Conservation (phyloP, 2,888 invertebrate species). For the Cylindroiulus punctatus region DNA sequence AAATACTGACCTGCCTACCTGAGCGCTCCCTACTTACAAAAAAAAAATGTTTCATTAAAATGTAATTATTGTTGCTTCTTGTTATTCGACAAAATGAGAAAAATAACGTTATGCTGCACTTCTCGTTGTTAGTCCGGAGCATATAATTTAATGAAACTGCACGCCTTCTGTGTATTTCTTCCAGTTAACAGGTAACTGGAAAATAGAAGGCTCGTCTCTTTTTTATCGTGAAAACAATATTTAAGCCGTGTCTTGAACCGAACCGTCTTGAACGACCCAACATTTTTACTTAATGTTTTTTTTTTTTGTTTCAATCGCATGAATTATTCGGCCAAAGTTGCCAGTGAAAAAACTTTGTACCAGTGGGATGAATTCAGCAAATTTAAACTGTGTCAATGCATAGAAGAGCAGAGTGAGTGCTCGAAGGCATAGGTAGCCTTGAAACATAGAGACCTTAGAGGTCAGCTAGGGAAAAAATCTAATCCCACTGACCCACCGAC, state of each 20-base stretch:
- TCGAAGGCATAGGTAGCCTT: neutral
- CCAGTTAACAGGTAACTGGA: neutral
- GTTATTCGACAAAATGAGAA: neutral
- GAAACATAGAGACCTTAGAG: constrained; percentile 29
- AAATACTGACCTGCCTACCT: neutral
- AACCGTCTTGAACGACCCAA: neutral
- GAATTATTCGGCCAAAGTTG: neutral
- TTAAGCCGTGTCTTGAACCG: neutral
- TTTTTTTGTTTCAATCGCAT: neutral
- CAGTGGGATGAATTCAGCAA: constrained; percentile 10
- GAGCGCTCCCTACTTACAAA: neutral
- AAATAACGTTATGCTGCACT: neutral
- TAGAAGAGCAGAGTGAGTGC: neutral
- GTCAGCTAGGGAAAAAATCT: constrained; percentile 15
- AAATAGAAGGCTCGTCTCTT: neutral
- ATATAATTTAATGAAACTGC: constrained; percentile 14
- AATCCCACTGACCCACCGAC: constrained; percentile 42
- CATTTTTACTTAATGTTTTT: neutral
- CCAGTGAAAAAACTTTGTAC: neutral
- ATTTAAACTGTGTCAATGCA: constrained; percentile 16
- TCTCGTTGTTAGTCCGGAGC: neutral
- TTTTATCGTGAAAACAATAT: neutral
- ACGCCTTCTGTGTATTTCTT: neutral
- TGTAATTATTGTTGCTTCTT: constrained; percentile 13
- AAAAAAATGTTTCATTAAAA: constrained; percentile 36